Evolutionary conservation across 2,888 invertebrate genomes (phyloP).

Genomic region (Actias luna): DNA sequence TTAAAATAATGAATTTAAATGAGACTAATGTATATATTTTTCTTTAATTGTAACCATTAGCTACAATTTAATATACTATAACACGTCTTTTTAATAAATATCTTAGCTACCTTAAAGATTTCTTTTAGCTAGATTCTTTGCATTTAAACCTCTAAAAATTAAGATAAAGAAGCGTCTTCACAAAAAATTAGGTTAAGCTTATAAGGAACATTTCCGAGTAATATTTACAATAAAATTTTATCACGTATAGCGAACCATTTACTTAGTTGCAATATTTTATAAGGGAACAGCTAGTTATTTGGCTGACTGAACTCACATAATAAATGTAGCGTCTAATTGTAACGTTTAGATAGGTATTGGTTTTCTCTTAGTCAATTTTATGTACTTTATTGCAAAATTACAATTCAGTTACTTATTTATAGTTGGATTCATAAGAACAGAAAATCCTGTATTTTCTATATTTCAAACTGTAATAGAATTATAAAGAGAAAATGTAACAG

Average conservation of each 20-base stretch:
- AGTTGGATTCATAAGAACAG: neutral
- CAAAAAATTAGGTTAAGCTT: neutral
- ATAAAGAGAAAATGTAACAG: too few species aligned
- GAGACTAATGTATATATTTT: too few species aligned
- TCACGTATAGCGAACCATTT: slow-evolving; percentile 11
- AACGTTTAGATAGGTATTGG: neutral
- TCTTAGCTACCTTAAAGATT: neutral
- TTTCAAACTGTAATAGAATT: too few species aligned
- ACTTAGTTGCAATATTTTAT: slow-evolving; percentile 17
- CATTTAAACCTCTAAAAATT: neutral
- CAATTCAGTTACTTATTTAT: too few species aligned
- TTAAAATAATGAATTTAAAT: too few species aligned
- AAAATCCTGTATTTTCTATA: too few species aligned
- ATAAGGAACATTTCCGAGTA: neutral
- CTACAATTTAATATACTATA: too few species aligned
- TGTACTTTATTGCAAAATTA: neutral
- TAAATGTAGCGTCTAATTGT: slow-evolving; percentile 18
- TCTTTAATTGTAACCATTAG: too few species aligned
- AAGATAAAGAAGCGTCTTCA: neutral
- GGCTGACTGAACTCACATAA: slow-evolving; percentile 19
- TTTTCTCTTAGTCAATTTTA: neutral
- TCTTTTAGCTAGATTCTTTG: neutral
- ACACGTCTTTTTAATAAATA: too few species aligned
- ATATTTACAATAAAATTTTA: neutral
- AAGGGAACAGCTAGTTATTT: slow-evolving; percentile 20